Evolutionary conservation across 2,888 invertebrate species (phyloP).

Genomic region (Morpho deidamia): DNA sequence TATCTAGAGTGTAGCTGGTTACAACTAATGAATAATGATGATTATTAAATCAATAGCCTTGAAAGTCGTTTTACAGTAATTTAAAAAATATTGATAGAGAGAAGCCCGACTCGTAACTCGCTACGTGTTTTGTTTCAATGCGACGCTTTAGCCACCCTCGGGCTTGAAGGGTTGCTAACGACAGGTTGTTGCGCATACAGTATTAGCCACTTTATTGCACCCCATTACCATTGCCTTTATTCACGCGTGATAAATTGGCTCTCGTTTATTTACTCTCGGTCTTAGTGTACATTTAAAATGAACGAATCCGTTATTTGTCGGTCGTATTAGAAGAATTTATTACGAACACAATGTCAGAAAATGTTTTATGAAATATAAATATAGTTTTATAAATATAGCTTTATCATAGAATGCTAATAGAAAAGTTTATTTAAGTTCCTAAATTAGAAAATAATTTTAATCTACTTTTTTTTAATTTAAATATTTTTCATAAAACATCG

Average conservation of each 20-base stretch:
- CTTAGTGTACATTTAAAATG: constrained; percentile 2
- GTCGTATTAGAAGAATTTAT: constrained; percentile 6
- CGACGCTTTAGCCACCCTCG: constrained; percentile 3
- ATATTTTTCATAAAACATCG: no score
- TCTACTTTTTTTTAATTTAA: no score
- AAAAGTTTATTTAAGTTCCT: no score
- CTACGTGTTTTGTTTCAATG: not conserved
- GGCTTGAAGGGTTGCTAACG: constrained; percentile 17
- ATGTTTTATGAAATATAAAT: not conserved
- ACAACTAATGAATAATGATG: no score
- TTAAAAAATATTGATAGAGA: not conserved
- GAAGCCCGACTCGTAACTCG: not conserved
- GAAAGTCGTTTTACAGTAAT: no score
- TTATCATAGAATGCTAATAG: no score
- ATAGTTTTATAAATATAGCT: no score
- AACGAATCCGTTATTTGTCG: constrained; percentile 16
- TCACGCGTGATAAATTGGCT: constrained; percentile 17
- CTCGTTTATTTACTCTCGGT: constrained; percentile 16
- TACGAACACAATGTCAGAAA: not conserved
- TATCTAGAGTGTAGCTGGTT: no score
- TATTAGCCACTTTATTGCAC: constrained; percentile 20
- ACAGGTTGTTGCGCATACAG: constrained; percentile 22
- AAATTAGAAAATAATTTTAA: no score
- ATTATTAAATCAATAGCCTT: no score
- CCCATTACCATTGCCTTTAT: constrained; percentile 21